phyloP scores from a whole-genome alignment of 2,888 invertebrate genomes.

The Nycteola revayana region DNA sequence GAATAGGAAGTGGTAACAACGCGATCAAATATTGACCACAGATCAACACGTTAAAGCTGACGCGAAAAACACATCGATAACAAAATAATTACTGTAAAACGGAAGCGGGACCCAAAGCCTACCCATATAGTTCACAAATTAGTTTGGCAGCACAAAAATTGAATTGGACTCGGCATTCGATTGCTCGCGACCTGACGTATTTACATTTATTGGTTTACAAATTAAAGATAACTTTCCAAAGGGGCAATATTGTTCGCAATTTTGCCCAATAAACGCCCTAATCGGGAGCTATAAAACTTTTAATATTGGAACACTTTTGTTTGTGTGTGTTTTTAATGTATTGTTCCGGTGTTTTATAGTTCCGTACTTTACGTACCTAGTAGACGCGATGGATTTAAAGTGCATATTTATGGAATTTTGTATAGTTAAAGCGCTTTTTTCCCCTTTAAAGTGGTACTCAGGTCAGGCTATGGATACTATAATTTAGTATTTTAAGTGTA shows the following conservation, averaged over 20 bases:
- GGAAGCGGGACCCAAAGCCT: slow-evolving; percentile 55
- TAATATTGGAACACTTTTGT: slow-evolving; percentile 22
- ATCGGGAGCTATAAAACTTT: slow-evolving; percentile 37
- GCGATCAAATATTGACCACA: slow-evolving; percentile 72
- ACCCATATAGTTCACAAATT: slow-evolving; percentile 72
- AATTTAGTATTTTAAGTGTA: no score
- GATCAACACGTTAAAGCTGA: slow-evolving; percentile 69
- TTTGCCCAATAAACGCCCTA: slow-evolving; percentile 37
- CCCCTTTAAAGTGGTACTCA: no score
- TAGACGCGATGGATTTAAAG: no score
- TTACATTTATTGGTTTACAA: slow-evolving; percentile 80
- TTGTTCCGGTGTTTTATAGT: no score
- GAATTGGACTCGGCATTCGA: slow-evolving; percentile 59
- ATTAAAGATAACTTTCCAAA: slow-evolving; percentile 71
- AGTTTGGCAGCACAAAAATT: slow-evolving; percentile 69
- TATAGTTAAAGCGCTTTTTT: no score
- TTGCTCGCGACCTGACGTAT: slow-evolving; percentile 65
- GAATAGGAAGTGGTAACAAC: slow-evolving; percentile 44
- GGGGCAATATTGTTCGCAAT: slow-evolving; percentile 48
- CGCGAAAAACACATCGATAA: slow-evolving; percentile 71
- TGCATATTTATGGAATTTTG: no score
- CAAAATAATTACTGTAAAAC: slow-evolving; percentile 62
- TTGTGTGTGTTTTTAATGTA: no score
- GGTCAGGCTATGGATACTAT: no score
- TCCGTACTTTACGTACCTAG: no score